phyloP scores from a whole-genome alignment of 2,113 vertebrate genomes.

The Prietella phreatophila region DNA sequence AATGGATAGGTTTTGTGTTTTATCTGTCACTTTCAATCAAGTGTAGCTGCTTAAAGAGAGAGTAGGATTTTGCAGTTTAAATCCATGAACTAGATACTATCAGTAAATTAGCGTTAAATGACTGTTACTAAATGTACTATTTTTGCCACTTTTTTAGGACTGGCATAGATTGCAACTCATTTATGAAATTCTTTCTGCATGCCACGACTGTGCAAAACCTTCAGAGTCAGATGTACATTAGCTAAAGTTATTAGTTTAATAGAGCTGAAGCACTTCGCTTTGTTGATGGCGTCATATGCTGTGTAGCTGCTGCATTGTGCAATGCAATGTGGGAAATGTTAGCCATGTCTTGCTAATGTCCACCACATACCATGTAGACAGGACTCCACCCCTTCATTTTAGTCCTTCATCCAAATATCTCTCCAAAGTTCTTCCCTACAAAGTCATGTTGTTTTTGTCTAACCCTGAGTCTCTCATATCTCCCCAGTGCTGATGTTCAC shows the following conservation, averaged over 20 bases:
- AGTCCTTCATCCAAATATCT: neutral
- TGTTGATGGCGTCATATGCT: no score
- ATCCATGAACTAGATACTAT: neutral
- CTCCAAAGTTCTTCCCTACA: neutral
- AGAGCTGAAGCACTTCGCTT: neutral
- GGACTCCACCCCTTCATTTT: neutral
- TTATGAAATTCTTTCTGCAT: neutral
- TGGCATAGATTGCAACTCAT: neutral
- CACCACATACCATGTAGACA: neutral
- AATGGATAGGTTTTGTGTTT: constrained; percentile 22
- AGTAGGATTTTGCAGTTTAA: neutral
- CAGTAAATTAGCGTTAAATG: neutral
- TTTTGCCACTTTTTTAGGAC: neutral
- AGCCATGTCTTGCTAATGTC: neutral
- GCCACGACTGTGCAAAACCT: neutral
- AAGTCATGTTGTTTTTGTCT: neutral
- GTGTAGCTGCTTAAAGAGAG: constrained; percentile 5
- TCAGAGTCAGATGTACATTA: neutral
- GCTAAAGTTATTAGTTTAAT: neutral
- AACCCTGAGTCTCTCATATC: neutral
- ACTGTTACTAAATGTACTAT: neutral
- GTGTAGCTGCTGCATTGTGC: no score
- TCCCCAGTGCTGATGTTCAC: neutral
- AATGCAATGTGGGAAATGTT: neutral
- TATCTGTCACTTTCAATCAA: constrained; percentile 6